Evolutionary conservation across 2,797 vertebrate species (phyloP).

Genomic region (Sternotherus odoratus): DNA sequence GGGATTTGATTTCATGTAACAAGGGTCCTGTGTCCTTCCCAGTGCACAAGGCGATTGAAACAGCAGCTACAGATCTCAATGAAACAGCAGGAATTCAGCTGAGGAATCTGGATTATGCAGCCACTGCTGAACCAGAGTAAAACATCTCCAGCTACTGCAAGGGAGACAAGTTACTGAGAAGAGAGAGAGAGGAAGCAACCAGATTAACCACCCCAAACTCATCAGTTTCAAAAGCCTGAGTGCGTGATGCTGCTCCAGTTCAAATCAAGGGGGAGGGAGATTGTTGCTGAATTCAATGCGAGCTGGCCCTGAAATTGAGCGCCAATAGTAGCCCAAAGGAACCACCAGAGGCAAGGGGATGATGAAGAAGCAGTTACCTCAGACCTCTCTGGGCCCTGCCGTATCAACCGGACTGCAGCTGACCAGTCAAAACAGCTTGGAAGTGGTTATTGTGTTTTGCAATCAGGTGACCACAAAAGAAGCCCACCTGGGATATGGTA

Average conservation of each 20-base stretch:
- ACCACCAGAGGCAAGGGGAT: not conserved
- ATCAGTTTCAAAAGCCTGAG: not conserved
- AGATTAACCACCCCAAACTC: not conserved
- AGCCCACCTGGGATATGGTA: not conserved
- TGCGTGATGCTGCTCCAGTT: rapidly evolving
- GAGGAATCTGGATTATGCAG: slow-evolving; percentile 69
- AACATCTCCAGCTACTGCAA: slow-evolving; percentile 28
- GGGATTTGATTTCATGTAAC: slow-evolving; percentile 47
- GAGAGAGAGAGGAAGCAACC: not conserved
- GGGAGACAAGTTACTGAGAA: not conserved
- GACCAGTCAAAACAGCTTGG: not conserved
- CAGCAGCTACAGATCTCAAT: slow-evolving; percentile 46
- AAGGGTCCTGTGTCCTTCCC: slow-evolving; percentile 72
- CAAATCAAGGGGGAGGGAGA: rapidly evolving
- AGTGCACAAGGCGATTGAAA: slow-evolving; percentile 49
- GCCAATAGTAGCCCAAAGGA: not conserved
- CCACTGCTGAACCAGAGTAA: slow-evolving; percentile 41
- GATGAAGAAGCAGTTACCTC: rapidly evolving
- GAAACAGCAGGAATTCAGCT: slow-evolving; percentile 67
- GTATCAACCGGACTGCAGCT: not conserved
- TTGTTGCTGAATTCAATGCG: not conserved
- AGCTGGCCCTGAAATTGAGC: rapidly evolving
- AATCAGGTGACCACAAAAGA: rapidly evolving
- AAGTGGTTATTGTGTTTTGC: rapidly evolving
- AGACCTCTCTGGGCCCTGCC: not conserved